A percentile compares a stretch with the other conserved stretches of the same genome.
These are phyloP conservation scores for Mugil cephalus DNA, from an alignment of 2,113 vertebrate species.

Conservation along the genomic window DNA sequence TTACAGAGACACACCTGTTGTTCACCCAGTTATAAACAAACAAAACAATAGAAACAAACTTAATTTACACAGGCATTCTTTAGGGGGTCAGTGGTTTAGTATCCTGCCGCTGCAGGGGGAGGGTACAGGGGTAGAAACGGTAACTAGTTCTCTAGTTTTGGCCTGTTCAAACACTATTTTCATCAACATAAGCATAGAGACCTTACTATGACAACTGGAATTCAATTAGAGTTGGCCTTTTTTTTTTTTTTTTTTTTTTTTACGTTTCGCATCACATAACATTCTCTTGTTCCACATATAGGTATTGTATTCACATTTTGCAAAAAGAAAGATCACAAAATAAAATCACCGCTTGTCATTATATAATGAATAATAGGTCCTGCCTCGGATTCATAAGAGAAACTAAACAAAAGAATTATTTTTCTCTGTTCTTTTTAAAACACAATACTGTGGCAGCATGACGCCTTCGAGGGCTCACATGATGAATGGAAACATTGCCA, in stretches of 20 bases:
- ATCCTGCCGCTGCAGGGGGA: constrained; percentile 54
- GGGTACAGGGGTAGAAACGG: constrained; percentile 21
- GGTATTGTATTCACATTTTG: constrained; percentile 76
- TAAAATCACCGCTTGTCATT: constrained; percentile 65
- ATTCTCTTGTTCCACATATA: constrained; percentile 72
- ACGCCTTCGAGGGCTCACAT: constrained; percentile 52
- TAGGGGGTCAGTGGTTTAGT: constrained; percentile 84
- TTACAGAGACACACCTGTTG: constrained; percentile 85
- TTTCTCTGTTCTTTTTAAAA: constrained; percentile 51
- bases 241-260: constrained; percentile 43
- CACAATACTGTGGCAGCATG: constrained; percentile 59
- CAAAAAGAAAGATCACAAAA: constrained; percentile 44
- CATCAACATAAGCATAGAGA: constrained; percentile 54
- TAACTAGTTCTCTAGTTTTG: constrained; percentile 70
- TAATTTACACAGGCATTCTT: constrained; percentile 86
- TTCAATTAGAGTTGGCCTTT: constrained; percentile 58
- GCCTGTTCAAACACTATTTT: constrained; percentile 73
- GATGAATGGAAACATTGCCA: constrained; percentile 46
- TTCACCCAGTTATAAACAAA: constrained; percentile 85
- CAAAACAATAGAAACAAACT: constrained; percentile 79
- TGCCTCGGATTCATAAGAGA: constrained; percentile 75
- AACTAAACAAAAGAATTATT: constrained; percentile 56
- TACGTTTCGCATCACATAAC: constrained; percentile 64
- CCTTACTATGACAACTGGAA: constrained; percentile 54
- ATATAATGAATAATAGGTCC: constrained; percentile 80